These are phyloP conservation scores for Hipposideros armiger DNA, from an alignment of 2,113 vertebrate species.

Conservation along the genomic window DNA sequence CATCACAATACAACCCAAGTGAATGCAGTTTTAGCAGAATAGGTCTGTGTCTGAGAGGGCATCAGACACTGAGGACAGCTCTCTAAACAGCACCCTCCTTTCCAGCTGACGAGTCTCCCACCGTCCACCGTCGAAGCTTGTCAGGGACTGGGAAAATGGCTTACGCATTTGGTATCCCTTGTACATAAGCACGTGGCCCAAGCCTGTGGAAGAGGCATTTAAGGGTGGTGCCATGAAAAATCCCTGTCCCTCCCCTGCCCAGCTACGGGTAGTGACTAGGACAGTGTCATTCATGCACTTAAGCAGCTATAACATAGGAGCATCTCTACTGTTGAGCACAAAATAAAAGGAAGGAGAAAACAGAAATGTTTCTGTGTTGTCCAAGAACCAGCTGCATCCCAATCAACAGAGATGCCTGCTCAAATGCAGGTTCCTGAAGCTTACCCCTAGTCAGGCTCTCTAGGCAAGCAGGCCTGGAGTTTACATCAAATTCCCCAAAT, in stretches of 20 bases:
- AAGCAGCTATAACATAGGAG: not conserved
- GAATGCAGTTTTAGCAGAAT: not conserved
- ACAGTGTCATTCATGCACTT: not conserved
- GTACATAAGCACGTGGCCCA: not conserved
- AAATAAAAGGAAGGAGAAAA: not conserved
- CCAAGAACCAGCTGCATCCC: not conserved
- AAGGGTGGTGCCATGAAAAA: constrained; percentile 9
- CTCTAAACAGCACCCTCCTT: too few species aligned
- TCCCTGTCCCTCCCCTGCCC: too few species aligned
- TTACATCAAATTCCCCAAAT: not conserved
- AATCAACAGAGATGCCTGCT: not conserved
- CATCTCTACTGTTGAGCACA: not conserved
- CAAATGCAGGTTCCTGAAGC: not conserved
- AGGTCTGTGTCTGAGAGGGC: not conserved
- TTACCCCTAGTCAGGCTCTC: not conserved
- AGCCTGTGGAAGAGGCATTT: not conserved
- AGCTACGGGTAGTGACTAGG: not conserved
- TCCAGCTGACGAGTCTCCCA: not conserved
- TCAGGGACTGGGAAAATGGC: not conserved
- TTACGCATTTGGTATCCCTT: not conserved
- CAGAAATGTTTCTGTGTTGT: not conserved
- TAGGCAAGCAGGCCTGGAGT: not conserved
- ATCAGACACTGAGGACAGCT: not conserved
- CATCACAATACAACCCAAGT: not conserved
- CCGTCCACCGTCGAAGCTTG: not conserved